Conservation (phyloP, 2,888 invertebrate genomes). For the Eilema sororculum region DNA sequence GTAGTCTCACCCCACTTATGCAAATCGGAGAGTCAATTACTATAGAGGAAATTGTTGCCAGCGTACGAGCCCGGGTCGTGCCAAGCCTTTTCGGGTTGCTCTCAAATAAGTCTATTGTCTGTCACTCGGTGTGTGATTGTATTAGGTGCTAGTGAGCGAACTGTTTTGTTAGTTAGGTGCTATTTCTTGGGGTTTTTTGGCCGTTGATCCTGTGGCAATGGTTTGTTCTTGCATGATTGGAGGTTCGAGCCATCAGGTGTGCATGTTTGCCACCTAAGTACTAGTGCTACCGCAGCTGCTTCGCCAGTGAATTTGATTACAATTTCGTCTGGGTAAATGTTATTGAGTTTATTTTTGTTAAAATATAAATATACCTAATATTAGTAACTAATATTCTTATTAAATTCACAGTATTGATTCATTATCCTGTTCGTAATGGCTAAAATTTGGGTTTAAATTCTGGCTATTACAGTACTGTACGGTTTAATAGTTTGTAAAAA, state of each 20-base stretch:
- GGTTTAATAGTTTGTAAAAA: no score
- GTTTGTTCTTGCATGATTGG: background rate
- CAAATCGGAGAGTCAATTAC: slow-evolving; percentile 79
- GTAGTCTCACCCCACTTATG: slow-evolving; percentile 65
- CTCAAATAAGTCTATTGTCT: slow-evolving; percentile 69
- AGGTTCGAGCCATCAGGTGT: background rate
- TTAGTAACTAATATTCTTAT: no score
- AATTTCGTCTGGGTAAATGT: no score
- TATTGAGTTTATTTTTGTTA: no score
- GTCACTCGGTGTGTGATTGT: slow-evolving; percentile 50
- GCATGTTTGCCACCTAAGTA: no score
- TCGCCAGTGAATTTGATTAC: no score
- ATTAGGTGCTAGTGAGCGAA: slow-evolving; percentile 31
- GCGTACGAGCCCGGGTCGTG: slow-evolving; percentile 66
- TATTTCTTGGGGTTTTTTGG: background rate
- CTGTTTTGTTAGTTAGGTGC: slow-evolving; percentile 18
- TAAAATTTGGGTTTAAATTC: no score
- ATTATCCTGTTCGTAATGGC: no score
- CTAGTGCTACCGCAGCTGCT: no score
- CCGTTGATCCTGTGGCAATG: background rate
- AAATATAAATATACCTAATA: no score
- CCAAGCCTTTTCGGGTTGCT: slow-evolving; percentile 73
- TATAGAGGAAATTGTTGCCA: slow-evolving; percentile 75
- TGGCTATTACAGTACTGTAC: no score
- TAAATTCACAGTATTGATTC: no score